A percentile compares a stretch with the other conserved stretches of the same genome.
Conservation (phyloP, 2,888 invertebrate genomes). For the Agonopterix heracliana region DNA sequence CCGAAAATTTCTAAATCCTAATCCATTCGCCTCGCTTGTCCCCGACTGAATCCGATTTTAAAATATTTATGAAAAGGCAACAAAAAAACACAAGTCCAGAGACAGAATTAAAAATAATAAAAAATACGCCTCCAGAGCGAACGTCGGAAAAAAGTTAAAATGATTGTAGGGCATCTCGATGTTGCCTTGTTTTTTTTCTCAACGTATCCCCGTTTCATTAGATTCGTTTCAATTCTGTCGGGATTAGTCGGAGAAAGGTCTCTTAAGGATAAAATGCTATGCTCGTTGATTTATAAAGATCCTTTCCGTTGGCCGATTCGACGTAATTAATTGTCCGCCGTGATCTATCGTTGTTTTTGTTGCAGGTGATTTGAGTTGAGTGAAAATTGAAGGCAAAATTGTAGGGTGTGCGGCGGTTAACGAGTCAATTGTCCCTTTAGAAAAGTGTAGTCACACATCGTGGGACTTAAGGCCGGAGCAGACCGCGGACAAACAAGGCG, state of each 20-base stretch:
- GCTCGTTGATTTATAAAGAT: conserved; percentile 69
- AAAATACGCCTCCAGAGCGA: conserved; percentile 61
- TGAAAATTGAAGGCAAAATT: background rate
- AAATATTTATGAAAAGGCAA: conserved; percentile 74
- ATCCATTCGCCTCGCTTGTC: conserved; percentile 72
- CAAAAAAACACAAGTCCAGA: conserved; percentile 55
- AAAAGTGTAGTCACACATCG: conserved; percentile 8
- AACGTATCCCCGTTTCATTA: conserved; percentile 67
- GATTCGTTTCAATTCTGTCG: conserved; percentile 71
- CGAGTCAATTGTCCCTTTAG: conserved; percentile 18
- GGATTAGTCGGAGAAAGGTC: conserved; percentile 70
- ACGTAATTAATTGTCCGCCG: conserved; percentile 57
- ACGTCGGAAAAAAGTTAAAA: conserved; percentile 70
- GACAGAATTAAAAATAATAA: conserved; percentile 67
- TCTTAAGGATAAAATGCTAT: conserved; percentile 63
- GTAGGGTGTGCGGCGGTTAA: conserved; percentile 12
- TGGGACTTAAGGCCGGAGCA: conserved; percentile 3
- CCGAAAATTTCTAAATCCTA: conserved; percentile 74
- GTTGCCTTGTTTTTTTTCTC: conserved; percentile 49
- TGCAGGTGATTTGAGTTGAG: conserved; percentile 30
- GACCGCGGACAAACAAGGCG: conserved; percentile 16
- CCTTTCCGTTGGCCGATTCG: conserved; percentile 51
- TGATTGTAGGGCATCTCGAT: conserved; percentile 69
- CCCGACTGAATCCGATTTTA: conserved; percentile 72
- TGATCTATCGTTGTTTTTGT: conserved; percentile 45